These are phyloP conservation scores for Rhea americana DNA, from an alignment of 2,113 vertebrate genomes.

Conservation along the genomic window DNA sequence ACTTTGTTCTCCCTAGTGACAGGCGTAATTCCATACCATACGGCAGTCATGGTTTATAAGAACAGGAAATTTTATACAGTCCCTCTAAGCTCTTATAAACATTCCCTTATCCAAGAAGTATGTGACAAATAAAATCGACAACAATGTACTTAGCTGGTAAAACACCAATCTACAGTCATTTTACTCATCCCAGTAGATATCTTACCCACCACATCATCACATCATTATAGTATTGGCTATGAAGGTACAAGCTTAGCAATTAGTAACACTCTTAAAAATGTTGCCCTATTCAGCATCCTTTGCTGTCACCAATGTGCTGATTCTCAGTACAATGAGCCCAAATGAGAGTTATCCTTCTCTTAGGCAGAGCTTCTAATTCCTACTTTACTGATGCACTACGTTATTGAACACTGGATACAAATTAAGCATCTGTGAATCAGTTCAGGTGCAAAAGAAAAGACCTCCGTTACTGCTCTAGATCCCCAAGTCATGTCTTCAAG, in stretches of 20 bases:
- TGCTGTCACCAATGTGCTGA: background rate
- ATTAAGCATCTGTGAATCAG: background rate
- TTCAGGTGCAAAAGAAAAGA: background rate
- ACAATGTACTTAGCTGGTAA: background rate
- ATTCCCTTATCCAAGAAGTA: background rate
- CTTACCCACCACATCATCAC: background rate
- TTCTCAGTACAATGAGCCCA: background rate
- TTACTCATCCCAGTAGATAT: background rate
- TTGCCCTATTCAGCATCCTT: background rate
- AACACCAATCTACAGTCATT: background rate
- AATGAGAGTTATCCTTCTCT: background rate
- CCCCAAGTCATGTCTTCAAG: background rate
- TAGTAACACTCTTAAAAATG: background rate
- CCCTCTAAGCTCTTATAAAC: background rate
- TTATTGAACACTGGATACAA: background rate
- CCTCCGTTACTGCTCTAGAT: background rate
- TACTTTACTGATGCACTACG: background rate
- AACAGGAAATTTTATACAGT: background rate
- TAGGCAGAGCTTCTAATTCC: background rate
- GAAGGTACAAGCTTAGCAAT: background rate
- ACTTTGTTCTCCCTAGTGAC: background rate
- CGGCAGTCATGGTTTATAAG: background rate
- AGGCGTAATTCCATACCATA: background rate
- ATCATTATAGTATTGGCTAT: rapidly evolving
- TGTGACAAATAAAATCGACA: background rate